phyloP scores from a whole-genome alignment of 2,888 invertebrate genomes.

The Podabrus alpinus region DNA sequence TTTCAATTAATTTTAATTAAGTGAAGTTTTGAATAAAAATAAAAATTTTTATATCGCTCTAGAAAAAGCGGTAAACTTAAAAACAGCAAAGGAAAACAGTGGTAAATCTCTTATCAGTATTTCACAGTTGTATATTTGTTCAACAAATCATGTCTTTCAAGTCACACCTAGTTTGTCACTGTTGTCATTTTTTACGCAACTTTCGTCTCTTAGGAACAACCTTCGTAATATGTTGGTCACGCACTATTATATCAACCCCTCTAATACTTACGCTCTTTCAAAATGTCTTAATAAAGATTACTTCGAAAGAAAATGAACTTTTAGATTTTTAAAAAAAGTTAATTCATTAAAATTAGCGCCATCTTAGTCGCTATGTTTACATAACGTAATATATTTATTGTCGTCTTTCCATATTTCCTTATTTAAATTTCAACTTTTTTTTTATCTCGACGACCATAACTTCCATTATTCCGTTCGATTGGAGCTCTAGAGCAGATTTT shows the following conservation, averaged over 20 bases:
- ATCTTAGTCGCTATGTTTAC: too few relatives aligned
- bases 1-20: neutral
- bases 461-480: too few relatives aligned
- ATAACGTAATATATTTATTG: too few relatives aligned
- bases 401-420: too few relatives aligned
- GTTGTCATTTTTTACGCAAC: slow-evolving; percentile 12
- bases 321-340: too few relatives aligned
- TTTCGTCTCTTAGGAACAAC: slow-evolving; percentile 15
- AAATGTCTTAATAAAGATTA: neutral
- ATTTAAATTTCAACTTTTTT: too few relatives aligned
- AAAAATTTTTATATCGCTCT: neutral
- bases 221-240: slow-evolving; percentile 34
- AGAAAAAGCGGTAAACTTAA: slow-evolving; percentile 1
- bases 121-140: slow-evolving; percentile 31
- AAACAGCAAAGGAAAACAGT: slow-evolving; percentile 10
- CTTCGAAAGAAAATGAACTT: too few relatives aligned
- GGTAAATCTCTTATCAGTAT: slow-evolving; percentile 14
- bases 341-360: too few relatives aligned
- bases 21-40: neutral
- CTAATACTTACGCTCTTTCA: neutral
- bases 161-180: slow-evolving; percentile 28
- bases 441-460: too few relatives aligned
- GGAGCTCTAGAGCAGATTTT: too few relatives aligned
- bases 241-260: slow-evolving; percentile 9
- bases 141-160: slow-evolving; percentile 35